Percentiles rank a stretch among this genome's conserved stretches.
phyloP scores from a whole-genome alignment of 2,113 vertebrate genomes.

The Pipra filicauda region DNA sequence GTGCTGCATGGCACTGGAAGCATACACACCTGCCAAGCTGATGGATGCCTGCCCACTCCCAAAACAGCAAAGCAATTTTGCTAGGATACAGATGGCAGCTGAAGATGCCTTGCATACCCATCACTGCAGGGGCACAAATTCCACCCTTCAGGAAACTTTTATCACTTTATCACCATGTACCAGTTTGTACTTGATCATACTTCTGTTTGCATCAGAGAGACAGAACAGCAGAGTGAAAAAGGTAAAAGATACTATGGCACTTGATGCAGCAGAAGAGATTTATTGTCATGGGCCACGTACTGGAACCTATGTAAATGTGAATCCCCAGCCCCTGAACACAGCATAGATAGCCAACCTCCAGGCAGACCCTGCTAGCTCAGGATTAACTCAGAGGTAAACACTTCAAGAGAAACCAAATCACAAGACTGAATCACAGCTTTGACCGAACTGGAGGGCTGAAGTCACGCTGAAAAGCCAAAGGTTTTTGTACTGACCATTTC shows the following conservation, averaged over 20 bases:
- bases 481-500: background rate
- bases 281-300: background rate
- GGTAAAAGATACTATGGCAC: background rate
- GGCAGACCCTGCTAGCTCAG: background rate
- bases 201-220: background rate
- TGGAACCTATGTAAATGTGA: background rate
- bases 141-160: background rate
- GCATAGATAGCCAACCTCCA: background rate
- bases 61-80: background rate
- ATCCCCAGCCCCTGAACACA: background rate
- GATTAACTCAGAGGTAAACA: background rate
- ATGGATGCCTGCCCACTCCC: background rate
- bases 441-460: background rate
- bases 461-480: background rate
- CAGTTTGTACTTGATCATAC: background rate
- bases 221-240: background rate
- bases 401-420: background rate
- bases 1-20: background rate
- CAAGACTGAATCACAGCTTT: background rate
- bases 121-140: background rate
- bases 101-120: background rate
- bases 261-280: background rate
- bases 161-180: background rate
- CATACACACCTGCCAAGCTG: background rate
- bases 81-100: background rate